Base-by-base conservation (phyloP, 2,888 invertebrate genomes). In the Aelia acuminata region DNA sequence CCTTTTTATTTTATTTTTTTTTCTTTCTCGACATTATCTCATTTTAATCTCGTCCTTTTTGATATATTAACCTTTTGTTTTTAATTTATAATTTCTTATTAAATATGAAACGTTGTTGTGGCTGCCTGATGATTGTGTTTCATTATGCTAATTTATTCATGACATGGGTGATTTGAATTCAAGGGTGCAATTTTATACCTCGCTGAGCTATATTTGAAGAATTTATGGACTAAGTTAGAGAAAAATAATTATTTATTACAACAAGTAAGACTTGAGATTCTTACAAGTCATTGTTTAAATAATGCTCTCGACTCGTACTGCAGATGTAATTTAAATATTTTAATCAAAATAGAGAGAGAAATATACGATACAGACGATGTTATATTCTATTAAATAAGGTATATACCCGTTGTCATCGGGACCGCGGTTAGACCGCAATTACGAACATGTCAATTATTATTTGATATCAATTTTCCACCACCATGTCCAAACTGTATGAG, bases 91-190 rank as follows among this genome's bases (percentile, higher is more conserved):
- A 70, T 70, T 70, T 70, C 63, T 70, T 35, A 70, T 70, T 70
- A 70, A 70, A 70, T 35, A 70, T 70, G 63, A 70, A 70, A 70
- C 18, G 63, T 70, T 70, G 63, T 70, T 35, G 31, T 5, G 35
- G 31, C 57, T 57, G 63, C 31, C 63, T 70, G 63, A 70, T 70
- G 63, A 70, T 35, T 70, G 63, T 70, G 63, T 70, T 70, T 70
- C 63, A 70, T 70, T 70, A 70, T 70, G 63, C 35, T 70, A 70
- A 70, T 70, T 70, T 70, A 70, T 70, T 43, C 43, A 80, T 8
- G 43, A 80, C 80, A 80, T 43, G 80, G 80, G 80, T n/a, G 22
- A 80, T 80, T 80, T 80, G 80, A 70, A 70, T 70, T 70, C 63
- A 35, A 35, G 35, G 63, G 63, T 70, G 63, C 63, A 70, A 31